Base-by-base conservation (phyloP, 2,888 invertebrate genomes). In the Cerastoderma edule region DNA sequence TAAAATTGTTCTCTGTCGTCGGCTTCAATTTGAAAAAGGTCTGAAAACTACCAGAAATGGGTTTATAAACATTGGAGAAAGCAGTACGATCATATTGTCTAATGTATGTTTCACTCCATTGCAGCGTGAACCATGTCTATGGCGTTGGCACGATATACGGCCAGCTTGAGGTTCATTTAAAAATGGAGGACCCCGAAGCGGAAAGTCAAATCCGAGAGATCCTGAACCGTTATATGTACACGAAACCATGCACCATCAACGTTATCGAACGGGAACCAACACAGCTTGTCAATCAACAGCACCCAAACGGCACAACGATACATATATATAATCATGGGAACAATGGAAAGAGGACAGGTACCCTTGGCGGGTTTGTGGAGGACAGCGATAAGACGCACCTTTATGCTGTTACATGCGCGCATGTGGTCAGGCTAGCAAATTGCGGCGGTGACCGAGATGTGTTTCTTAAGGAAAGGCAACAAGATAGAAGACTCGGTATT, bases 391-490 rank as follows among this genome's bases (percentile, higher is more conserved):
- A 53, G 35, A 24, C 48, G 0, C 46, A 35, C 3, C 57, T 72
- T 30, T 76, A 65, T 65, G 76, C 53, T 22, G n/a, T 76, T 13
- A 76, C 76, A 19, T 72, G 72, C 39, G 76, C 76, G 10, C 76
- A 76, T 68, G 76, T 76, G 1, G 72, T 76, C 2, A 30, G 33
- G 19, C 68, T 50, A 57, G 72, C 44, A 39, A 8, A 44, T 30
- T 24, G 8, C 3, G 16, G 28, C 1, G 24, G 46, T 10, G 57
- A 63, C 8, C 54, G 32, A 30, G 57, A 64, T 19, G 72, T 76
- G 22, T 68, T 56, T 56, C 53, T 72, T 22, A n/a, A 67, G 27
- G 72, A 68, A 8, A 10, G 50, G 2, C 32, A 46, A 10, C 24
- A 22, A 4, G 30, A 30, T 6, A 39, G 28, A 33, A 33, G 30